These are phyloP conservation scores for Eupeodes corollae DNA, from an alignment of 1,140 invertebrate genomes.

Conservation along the genomic window DNA sequence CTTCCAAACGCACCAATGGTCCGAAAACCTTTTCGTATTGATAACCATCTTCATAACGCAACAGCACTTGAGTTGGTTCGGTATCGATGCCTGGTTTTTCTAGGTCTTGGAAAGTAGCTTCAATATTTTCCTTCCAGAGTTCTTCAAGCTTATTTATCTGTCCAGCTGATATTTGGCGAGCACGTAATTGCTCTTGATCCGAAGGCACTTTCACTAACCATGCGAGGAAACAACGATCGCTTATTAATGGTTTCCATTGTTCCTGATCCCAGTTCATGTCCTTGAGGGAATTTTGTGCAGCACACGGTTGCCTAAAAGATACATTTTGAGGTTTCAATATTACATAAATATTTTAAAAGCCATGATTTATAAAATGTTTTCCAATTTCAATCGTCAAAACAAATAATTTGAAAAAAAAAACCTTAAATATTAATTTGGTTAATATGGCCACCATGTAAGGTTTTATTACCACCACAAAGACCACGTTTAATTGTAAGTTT, in stretches of 20 bases:
- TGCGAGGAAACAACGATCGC: slow-evolving; percentile 87
- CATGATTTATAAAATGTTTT: too few species aligned
- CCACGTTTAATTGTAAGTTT: too few species aligned
- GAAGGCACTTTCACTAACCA: slow-evolving; percentile 96
- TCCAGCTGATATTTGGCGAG: slow-evolving; percentile 88
- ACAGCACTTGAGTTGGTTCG: slow-evolving; percentile 87
- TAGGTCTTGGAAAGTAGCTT: slow-evolving; percentile 94
- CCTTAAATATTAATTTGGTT: not conserved
- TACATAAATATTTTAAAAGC: too few species aligned
- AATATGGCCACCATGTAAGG: too few species aligned
- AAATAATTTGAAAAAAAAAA: not conserved
- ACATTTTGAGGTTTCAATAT: too few species aligned
- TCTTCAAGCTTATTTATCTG: slow-evolving; percentile 98
- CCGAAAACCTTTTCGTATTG: slow-evolving; percentile 99
- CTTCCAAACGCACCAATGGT: slow-evolving; percentile 92
- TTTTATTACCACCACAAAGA: too few species aligned
- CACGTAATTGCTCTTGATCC: slow-evolving; percentile 89
- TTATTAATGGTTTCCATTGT: slow-evolving; percentile 96
- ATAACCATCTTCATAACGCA: slow-evolving; percentile 96
- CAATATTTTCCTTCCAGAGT: slow-evolving; percentile 96
- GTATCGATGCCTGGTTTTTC: slow-evolving; percentile 96
- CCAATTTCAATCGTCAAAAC: not conserved
- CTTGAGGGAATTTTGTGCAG: slow-evolving; percentile 88
- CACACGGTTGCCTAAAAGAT: slow-evolving; percentile 75
- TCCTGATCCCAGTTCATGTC: slow-evolving; percentile 99